Evolutionary conservation across 2,113 vertebrate genomes (phyloP), one percentile per base, ranked within the genome.

Genomic region (Cinclus cinclus): DNA sequence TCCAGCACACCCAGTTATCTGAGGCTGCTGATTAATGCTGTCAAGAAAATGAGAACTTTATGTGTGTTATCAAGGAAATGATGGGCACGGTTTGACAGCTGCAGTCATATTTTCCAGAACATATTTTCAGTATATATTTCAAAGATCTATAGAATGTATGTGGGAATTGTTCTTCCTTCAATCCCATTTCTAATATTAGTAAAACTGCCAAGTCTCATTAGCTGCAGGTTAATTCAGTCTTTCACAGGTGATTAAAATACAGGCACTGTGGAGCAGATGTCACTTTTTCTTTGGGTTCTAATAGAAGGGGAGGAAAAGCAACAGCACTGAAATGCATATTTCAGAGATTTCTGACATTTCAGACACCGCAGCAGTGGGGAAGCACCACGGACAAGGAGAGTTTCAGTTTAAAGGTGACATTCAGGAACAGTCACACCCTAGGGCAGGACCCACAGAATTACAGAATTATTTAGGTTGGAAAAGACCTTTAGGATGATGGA

Each of bases 191-290:
- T 74, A 77, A 39, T 74, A 58, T 86, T 75, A 77, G 69, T 62
- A 39, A n/a, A 92, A 39, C 50, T 96, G 94, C 60, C 94, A 90
- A 24, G 63, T 64, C 56, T 70, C 39, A 53, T 89, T 86, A 83
- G 77, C 33, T 74, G 50, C 20, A 13, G 33, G 52, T 27, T 86
- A 86, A 89, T 70, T 81, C 87, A 92, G 71, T 63, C 89, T 74
- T 94, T 81, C 69, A 55, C n/a, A 60, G 64, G 47, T 83, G 80
- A 94, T 83, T 88, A 86, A 86, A 92, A 52, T n/a, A 42, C 9
- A 77, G 71, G 37, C 53, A 42, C 33, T 15, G 28, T 8, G 8
- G 42, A 81, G 59, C 70, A 79, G 85, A 35, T 47, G 27, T 55
- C 80, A 78, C 73, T 44, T 90, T 68, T 67, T 50, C 83, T 64